These are phyloP conservation scores for Pseudomyrmex flavicornis DNA, from an alignment of 1,140 invertebrate genomes.

Conservation along the genomic window DNA sequence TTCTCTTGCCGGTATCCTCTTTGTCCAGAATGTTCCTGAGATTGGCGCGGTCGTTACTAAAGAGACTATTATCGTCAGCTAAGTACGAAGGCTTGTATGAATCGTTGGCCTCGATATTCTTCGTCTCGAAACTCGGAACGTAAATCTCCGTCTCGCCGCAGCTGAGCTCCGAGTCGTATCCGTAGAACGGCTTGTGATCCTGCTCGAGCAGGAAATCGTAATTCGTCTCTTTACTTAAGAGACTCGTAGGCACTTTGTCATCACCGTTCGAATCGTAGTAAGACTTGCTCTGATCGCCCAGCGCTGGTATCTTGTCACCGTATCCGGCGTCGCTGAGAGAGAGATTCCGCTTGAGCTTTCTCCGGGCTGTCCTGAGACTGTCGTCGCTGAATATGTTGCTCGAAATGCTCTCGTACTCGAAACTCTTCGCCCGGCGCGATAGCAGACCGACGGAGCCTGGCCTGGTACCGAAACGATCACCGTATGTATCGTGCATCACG, in stretches of 20 bases:
- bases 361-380: slow-evolving; percentile 82
- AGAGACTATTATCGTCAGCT: slow-evolving; percentile 29
- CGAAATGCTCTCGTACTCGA: slow-evolving; percentile 82
- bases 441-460: slow-evolving; percentile 55
- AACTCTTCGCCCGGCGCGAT: slow-evolving; percentile 79
- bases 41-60: slow-evolving; percentile 48
- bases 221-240: slow-evolving; percentile 47
- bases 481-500: slow-evolving; percentile 73
- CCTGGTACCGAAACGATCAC: slow-evolving; percentile 64
- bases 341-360: slow-evolving; percentile 83
- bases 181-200: slow-evolving; percentile 77
- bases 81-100: slow-evolving; percentile 44
- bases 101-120: slow-evolving; percentile 25
- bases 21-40: slow-evolving; percentile 59
- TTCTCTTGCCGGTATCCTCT: slow-evolving; percentile 74
- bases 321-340: slow-evolving; percentile 81
- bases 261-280: slow-evolving; percentile 83
- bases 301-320: slow-evolving; percentile 81
- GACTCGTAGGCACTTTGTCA: slow-evolving; percentile 67
- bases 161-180: slow-evolving; percentile 80
- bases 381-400: slow-evolving; percentile 85
- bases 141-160: slow-evolving; percentile 77
- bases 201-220: slow-evolving; percentile 57
- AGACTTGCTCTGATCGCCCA: slow-evolving; percentile 82
- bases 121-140: slow-evolving; percentile 68